A percentile compares a stretch with the other conserved stretches of the same genome.
Conservation (phyloP, 2,113 vertebrate genomes). For the Sinosuthora webbiana region DNA sequence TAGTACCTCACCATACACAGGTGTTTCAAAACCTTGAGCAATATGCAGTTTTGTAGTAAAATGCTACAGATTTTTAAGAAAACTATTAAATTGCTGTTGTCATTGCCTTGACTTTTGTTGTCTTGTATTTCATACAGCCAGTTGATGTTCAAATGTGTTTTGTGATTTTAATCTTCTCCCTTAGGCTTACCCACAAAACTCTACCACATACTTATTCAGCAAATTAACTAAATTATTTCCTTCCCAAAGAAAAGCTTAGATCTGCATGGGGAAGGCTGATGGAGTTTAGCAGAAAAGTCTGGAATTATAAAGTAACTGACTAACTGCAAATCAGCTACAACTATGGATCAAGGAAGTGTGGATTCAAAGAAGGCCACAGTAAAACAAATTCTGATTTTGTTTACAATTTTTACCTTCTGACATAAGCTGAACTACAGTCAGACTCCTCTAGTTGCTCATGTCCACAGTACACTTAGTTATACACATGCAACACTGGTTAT, state of each 20-base stretch:
- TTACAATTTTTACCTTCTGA: not conserved
- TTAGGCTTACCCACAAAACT: conserved; percentile 62
- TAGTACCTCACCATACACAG: not conserved
- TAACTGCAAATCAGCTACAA: conserved; percentile 37
- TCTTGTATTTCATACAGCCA: conserved; percentile 14
- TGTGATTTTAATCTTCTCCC: conserved; percentile 53
- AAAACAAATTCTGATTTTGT: not conserved
- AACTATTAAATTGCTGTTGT: conserved; percentile 15
- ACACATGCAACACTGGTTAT: not conserved
- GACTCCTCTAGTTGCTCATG: not conserved
- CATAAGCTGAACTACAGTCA: not conserved
- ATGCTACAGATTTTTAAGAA: not conserved
- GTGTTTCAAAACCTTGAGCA: not conserved
- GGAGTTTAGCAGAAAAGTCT: conserved; percentile 44
- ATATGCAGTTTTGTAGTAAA: not conserved
- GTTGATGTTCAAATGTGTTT: conserved; percentile 36
- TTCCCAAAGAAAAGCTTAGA: conserved; percentile 51
- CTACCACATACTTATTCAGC: conserved; percentile 53
- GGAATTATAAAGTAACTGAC: conserved; percentile 38
- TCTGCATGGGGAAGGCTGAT: conserved; percentile 32
- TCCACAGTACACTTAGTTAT: not conserved
- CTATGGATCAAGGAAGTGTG: not conserved
- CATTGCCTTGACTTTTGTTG: conserved; percentile 29
- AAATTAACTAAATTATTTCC: conserved; percentile 66
- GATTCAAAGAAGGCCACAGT: not conserved